Conservation (phyloP, 2,113 vertebrate species). For the Daphoenositta chrysoptera region DNA sequence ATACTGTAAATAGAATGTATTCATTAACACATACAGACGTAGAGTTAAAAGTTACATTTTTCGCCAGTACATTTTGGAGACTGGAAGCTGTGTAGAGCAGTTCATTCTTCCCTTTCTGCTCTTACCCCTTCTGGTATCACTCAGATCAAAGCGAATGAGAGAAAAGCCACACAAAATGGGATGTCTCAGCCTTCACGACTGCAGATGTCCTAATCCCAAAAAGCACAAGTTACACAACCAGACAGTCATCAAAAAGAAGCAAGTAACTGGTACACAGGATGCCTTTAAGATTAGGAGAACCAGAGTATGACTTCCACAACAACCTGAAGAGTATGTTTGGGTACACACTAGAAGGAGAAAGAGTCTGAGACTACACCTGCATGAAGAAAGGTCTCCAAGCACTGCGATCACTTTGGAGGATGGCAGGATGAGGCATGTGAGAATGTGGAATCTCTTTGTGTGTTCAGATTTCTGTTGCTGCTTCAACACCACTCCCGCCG, state of each 20-base stretch:
- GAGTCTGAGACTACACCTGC: not conserved
- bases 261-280: not conserved
- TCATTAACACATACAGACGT: not conserved
- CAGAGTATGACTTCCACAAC: not conserved
- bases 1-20: not conserved
- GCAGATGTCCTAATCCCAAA: not conserved
- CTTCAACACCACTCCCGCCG: not conserved
- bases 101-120: not conserved
- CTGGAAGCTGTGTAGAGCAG: not conserved
- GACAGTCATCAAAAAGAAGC: not conserved
- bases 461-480: not conserved
- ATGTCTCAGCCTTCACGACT: not conserved
- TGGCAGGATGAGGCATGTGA: not conserved
- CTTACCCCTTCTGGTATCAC: not conserved
- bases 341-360: not conserved
- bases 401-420: not conserved
- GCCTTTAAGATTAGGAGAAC: not conserved
- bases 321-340: not conserved
- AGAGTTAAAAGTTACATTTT: not conserved
- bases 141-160: not conserved
- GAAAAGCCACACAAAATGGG: not conserved
- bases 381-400: not conserved
- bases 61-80: not conserved
- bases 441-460: not conserved
- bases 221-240: not conserved